Percentiles rank a stretch among this genome's conserved stretches.
Conservation (phyloP, 1,140 invertebrate species). For the Cataglyphis hispanica region DNA sequence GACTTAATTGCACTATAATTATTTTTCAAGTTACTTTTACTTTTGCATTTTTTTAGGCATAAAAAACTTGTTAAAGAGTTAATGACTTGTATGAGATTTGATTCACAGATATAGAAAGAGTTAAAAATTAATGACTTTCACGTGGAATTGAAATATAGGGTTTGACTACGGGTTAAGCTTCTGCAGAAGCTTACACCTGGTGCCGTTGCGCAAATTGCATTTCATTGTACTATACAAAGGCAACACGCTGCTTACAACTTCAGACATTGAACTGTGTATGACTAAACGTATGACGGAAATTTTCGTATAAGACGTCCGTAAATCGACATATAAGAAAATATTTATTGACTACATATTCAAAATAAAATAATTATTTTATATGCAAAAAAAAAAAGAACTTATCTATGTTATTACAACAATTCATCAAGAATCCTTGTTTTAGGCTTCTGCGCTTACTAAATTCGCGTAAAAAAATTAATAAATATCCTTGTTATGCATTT, state of each 20-base stretch:
- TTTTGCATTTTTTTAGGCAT: not conserved
- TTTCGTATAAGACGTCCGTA: constrained; percentile 55
- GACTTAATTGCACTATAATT: not conserved
- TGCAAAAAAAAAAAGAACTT: not conserved
- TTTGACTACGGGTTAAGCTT: constrained; percentile 34
- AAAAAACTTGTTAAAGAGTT: not conserved
- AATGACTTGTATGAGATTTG: constrained; percentile 25
- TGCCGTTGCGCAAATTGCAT: constrained; percentile 69
- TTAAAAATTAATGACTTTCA: constrained; percentile 42
- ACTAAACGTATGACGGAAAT: constrained; percentile 67
- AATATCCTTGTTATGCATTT: not conserved
- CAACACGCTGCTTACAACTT: constrained; percentile 57
- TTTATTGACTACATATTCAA: not conserved
- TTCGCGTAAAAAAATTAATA: not conserved
- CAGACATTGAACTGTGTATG: constrained; percentile 70
- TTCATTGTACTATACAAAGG: constrained; percentile 67
- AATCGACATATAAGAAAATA: constrained; percentile 19
- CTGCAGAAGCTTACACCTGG: constrained; percentile 66
- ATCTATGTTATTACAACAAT: not conserved
- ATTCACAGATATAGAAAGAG: constrained; percentile 31
- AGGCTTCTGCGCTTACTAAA: not conserved
- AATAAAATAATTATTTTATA: not conserved
- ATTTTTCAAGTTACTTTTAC: not conserved
- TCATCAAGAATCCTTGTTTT: too few relatives aligned
- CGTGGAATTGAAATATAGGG: constrained; percentile 27